Evolutionary conservation across 2,888 invertebrate species (phyloP), one percentile per base, ranked within the genome.

Genomic region (Leptinotarsa haldemani): DNA sequence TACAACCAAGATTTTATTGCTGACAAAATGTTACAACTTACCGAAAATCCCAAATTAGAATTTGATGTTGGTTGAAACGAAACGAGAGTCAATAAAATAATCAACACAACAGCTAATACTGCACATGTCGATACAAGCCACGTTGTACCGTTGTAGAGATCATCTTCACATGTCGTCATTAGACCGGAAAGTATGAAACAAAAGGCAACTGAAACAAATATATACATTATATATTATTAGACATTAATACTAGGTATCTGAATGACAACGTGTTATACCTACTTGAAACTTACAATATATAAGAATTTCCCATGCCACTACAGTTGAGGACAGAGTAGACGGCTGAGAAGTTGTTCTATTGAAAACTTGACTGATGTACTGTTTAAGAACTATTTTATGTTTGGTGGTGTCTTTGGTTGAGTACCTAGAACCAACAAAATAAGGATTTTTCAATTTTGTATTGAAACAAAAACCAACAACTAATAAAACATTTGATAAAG

Each of bases 1-100:
- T 30, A 30, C 9, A 9, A 30, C 7, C 30, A 30, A 30, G 7
- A 30, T 30, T 30, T 30, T 20, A 47, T 46, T 20, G 22, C 40
- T 13, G 2, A 13, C 25, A 25, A 22, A 22, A 22, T 22, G 18
- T 52, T 13, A 15, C 30, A 20, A 82, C 82, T 88, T 76, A 92
- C 93, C 47, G 91, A 90, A 84, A 93, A 93, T 0, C 91, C 90
- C 0, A 93, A 86, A 80, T 91, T 90, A 81, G 88, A 89, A 53
- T 89, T 88, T 0, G 92, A 92, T 20, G 90, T 90, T 0, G 94
- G 93, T 81, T 94, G 93, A 0, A 90, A 84, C 0, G 90, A 89
- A 22, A 94, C 90, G 15, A 89, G 86, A 25, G 86, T 83, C 2
- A 93, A 86, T 5, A 91, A 88, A 40, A 85, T 58, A 2, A 91